A percentile compares a stretch with the other conserved stretches of the same genome.
Evolutionary conservation across 2,888 invertebrate species (phyloP).

Genomic region (Callosobruchus maculatus): DNA sequence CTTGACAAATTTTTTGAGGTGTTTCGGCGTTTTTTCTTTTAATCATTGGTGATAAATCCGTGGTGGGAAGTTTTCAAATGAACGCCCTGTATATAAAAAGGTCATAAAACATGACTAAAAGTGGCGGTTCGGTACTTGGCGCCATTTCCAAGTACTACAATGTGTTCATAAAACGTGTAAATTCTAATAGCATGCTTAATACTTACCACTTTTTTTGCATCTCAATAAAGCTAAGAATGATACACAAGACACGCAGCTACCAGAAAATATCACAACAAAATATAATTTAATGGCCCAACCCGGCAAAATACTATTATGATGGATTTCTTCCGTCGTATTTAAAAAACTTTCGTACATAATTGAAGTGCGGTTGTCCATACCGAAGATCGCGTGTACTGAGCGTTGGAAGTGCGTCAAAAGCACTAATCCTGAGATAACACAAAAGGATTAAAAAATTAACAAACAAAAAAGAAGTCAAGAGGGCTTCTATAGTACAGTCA

Average conservation of each 20-base stretch:
- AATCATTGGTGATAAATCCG: too few relatives aligned
- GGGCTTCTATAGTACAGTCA: not conserved
- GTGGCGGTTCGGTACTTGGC: too few relatives aligned
- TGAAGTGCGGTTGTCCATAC: not conserved
- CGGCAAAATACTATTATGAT: conserved; percentile 8
- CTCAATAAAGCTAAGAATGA: conserved; percentile 46
- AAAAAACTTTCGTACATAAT: not conserved
- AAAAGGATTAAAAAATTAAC: not conserved
- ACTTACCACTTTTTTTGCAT: conserved; percentile 52
- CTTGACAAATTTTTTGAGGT: too few relatives aligned
- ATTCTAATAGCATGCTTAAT: not conserved
- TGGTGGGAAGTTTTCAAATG: too few relatives aligned
- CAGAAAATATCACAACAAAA: conserved; percentile 31
- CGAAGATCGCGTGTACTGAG: not conserved
- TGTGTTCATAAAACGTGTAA: too few relatives aligned
- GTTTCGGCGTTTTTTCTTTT: too few relatives aligned
- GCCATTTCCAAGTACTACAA: too few relatives aligned
- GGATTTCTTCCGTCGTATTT: not conserved
- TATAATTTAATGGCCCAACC: conserved; percentile 32
- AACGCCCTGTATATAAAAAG: too few relatives aligned
- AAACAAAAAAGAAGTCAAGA: not conserved
- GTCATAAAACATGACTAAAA: too few relatives aligned
- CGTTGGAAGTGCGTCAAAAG: not conserved
- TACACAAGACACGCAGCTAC: conserved; percentile 30
- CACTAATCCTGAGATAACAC: not conserved